Conservation (phyloP, 1,140 invertebrate genomes). For the Physella acuta region DNA sequence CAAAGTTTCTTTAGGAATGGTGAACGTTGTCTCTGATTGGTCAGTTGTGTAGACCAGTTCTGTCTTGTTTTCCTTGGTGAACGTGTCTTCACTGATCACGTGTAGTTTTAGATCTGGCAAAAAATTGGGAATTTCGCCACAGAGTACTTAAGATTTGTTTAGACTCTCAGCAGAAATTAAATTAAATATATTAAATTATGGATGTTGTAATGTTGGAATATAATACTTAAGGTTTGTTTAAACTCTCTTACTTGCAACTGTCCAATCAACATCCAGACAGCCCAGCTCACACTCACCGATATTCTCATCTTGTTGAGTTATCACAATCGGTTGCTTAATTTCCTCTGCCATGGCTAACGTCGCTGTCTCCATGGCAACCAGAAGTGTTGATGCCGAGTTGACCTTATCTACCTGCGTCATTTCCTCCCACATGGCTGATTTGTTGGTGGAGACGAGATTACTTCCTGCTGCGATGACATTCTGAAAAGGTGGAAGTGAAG, state of each 20-base stretch:
- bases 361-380: slow-evolving; percentile 73
- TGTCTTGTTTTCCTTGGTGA: not conserved
- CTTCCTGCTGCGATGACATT: slow-evolving; percentile 85
- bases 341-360: slow-evolving; percentile 87
- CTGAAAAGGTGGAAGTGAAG: too few relatives aligned
- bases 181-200: too few relatives aligned
- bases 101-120: too few relatives aligned
- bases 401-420: slow-evolving; percentile 59
- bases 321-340: slow-evolving; percentile 60
- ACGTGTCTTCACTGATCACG: too few relatives aligned
- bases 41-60: not conserved
- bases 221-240: too few relatives aligned
- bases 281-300: slow-evolving; percentile 46
- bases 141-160: too few relatives aligned
- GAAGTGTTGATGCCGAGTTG: slow-evolving; percentile 43
- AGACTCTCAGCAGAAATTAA: too few relatives aligned
- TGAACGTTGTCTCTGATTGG: not conserved
- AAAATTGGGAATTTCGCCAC: too few relatives aligned
- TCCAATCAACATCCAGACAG: not conserved
- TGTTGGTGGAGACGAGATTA: slow-evolving; percentile 82
- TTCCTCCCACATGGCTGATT: slow-evolving; percentile 85
- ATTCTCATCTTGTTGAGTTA: slow-evolving; percentile 40
- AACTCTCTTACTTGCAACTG: not conserved
- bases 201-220: too few relatives aligned
- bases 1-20: not conserved